These are phyloP conservation scores for Gobio occitaniae DNA, from an alignment of 2,797 vertebrate genomes.

Conservation along the genomic window DNA sequence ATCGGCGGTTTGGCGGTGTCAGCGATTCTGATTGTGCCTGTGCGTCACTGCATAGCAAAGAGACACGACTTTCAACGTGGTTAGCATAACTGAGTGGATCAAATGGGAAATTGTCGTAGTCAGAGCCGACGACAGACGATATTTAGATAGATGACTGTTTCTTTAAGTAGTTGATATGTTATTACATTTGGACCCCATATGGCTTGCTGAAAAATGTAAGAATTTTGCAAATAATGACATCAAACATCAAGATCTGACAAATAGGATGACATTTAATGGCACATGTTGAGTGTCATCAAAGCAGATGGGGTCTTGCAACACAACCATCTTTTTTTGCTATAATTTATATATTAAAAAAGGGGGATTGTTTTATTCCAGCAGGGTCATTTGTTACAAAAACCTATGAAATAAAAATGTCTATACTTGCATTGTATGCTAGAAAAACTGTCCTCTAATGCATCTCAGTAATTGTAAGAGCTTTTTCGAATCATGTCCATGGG, in stretches of 20 bases:
- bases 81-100: constrained; percentile 2
- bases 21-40: constrained; percentile 32
- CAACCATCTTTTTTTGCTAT: neutral
- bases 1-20: constrained; percentile 1
- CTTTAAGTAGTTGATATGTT: neutral
- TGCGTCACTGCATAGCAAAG: constrained; percentile 27
- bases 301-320: constrained; percentile 58
- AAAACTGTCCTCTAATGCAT: constrained; percentile 26
- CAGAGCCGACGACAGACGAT: neutral
- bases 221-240: neutral
- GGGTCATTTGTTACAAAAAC: constrained; percentile 20
- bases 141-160: neutral
- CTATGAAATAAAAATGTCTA: constrained; percentile 12
- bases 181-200: too few species aligned
- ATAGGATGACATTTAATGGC: neutral
- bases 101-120: neutral
- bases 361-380: neutral
- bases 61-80: constrained; percentile 23
- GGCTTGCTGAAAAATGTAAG: neutral
- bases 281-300: neutral
- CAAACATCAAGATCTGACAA: neutral
- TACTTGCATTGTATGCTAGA: constrained; percentile 1
- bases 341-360: neutral
- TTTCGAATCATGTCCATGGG: constrained; percentile 11
- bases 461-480: constrained; percentile 14